A percentile compares a stretch with the other conserved stretches of the same genome.
Evolutionary conservation across 2,888 invertebrate species (phyloP).

Genomic region (Mylabris sibirica): DNA sequence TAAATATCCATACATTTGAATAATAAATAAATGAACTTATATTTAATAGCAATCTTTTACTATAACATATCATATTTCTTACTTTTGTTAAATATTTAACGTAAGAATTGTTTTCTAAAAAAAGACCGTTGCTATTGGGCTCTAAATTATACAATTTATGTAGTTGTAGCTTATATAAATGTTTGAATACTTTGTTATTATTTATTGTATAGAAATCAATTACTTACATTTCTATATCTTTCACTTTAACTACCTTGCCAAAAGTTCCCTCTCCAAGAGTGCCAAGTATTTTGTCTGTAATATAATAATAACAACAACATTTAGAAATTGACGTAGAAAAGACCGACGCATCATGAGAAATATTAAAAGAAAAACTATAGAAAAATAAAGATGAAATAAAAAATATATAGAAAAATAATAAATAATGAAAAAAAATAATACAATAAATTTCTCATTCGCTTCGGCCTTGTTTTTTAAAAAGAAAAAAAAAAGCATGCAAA

Average conservation of each 20-base stretch:
- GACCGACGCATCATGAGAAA: slow-evolving; percentile 25
- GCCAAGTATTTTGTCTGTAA: slow-evolving; percentile 97
- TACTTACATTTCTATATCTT: slow-evolving; percentile 93
- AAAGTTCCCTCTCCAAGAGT: slow-evolving; percentile 99
- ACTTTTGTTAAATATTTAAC: no score
- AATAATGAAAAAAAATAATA: not conserved
- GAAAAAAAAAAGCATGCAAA: slow-evolving; percentile 26
- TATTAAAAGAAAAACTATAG: not conserved
- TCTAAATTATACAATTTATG: no score
- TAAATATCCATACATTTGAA: no score
- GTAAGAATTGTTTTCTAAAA: no score
- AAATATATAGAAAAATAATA: not conserved
- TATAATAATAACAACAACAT: slow-evolving; percentile 64
- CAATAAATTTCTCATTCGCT: slow-evolving; percentile 12
- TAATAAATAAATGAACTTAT: no score
- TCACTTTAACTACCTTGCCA: slow-evolving; percentile 99
- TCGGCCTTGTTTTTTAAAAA: slow-evolving; percentile 19
- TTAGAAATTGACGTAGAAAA: slow-evolving; percentile 36
- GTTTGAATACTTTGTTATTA: not conserved
- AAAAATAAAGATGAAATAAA: not conserved
- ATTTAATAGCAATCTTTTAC: no score
- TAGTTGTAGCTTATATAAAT: not conserved
- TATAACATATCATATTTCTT: no score
- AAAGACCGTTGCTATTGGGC: no score
- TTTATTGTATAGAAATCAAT: not conserved